phyloP scores from a whole-genome alignment of 2,888 invertebrate species.

The Tachina lurida region DNA sequence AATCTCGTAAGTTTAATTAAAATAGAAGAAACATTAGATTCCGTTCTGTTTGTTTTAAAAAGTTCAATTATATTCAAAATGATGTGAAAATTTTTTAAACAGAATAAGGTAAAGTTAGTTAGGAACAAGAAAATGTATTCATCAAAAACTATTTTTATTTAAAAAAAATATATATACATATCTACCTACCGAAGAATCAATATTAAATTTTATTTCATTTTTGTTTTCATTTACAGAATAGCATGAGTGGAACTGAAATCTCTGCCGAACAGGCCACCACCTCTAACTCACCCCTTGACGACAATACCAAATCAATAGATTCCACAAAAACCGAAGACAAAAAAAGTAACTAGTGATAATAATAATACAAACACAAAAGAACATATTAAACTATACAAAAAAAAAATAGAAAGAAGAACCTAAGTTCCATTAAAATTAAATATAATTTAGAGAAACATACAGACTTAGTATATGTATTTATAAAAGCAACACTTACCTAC shows the following conservation, averaged over 20 bases:
- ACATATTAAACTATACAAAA: slow-evolving; percentile 14
- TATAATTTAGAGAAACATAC: slow-evolving; percentile 34
- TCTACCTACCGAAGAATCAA: no score
- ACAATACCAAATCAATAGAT: slow-evolving; percentile 41
- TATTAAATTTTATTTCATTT: slow-evolving; percentile 10
- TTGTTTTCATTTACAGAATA: slow-evolving; percentile 73
- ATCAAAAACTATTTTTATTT: no score
- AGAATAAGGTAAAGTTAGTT: no score
- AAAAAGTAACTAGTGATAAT: slow-evolving; percentile 67
- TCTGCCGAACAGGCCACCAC: slow-evolving; percentile 49
- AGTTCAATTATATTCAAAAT: no score
- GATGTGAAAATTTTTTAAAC: no score
- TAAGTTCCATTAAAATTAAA: slow-evolving; percentile 57
- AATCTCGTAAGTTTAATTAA: no score
- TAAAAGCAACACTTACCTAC: slow-evolving; percentile 65
- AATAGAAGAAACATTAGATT: no score
- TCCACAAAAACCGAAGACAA: slow-evolving; percentile 44
- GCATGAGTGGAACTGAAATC: slow-evolving; percentile 78
- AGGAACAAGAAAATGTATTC: no score
- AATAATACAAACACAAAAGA: background rate
- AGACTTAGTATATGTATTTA: slow-evolving; percentile 57
- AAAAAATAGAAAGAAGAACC: slow-evolving; percentile 38
- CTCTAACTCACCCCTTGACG: slow-evolving; percentile 40
- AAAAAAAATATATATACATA: no score
- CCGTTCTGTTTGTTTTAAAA: no score